phyloP scores from a whole-genome alignment of 23 tunicate genomes.

The Botrylloides violaceus region DNA sequence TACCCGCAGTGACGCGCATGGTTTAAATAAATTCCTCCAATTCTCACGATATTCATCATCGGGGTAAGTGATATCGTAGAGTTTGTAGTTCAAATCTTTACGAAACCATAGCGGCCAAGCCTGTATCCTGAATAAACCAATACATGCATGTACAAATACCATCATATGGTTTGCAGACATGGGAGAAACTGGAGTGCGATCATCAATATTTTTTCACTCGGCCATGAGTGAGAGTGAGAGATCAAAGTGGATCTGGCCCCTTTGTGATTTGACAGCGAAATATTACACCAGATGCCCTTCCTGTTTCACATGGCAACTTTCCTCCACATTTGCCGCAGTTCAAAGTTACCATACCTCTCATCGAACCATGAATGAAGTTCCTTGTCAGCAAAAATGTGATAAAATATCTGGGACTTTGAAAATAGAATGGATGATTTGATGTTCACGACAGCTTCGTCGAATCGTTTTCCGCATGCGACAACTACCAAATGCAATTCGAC shows the following conservation, averaged over 20 bases:
- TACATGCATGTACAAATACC: no score
- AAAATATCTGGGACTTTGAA: constrained; percentile 13
- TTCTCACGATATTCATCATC: constrained; percentile 45
- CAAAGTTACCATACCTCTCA: constrained; percentile 27
- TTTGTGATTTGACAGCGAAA: no score
- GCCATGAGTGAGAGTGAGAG: no score
- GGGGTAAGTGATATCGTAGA: constrained; percentile 48
- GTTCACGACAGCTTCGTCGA: constrained; percentile 46
- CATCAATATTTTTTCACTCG: no score
- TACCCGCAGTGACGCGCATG: constrained; percentile 76
- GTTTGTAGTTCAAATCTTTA: constrained; percentile 24
- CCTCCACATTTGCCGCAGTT: no score
- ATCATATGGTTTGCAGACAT: no score
- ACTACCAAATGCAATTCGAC: constrained; percentile 56
- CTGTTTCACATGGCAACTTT: no score
- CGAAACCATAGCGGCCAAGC: constrained; percentile 13
- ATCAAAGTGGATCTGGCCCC: no score
- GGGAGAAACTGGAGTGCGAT: no score
- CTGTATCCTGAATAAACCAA: constrained; percentile 29
- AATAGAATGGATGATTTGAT: constrained; percentile 47
- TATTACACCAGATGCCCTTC: no score
- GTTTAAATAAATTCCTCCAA: constrained; percentile 75
- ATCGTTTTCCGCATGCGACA: constrained; percentile 56
- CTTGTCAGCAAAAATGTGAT: constrained; percentile 67
- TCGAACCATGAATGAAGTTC: constrained; percentile 21